Evolutionary conservation across 92 coral and sea anemone species (phyloP), one percentile per base, ranked within the genome.

Genomic region (Phenganax stokvisi): DNA sequence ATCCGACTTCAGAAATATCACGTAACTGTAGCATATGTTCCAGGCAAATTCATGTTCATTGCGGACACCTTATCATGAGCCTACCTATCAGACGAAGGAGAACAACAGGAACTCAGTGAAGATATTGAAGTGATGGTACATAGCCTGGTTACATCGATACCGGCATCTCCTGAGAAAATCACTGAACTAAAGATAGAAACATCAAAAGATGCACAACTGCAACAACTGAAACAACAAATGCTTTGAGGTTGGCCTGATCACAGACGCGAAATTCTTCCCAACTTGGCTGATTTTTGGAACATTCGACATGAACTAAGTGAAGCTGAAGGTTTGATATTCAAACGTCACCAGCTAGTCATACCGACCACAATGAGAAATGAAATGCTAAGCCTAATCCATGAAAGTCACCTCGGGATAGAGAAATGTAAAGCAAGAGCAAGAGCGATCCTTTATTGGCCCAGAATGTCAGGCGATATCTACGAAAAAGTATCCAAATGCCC

Each of bases 41-140:
- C 89, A 3, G 89, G 87, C 7, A 86, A 86, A 54, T 76, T 64
- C 69, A 84, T 81, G 69, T 81, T 80, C 60, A 73, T 84, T 57
- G 88, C 75, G 8, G 88, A 89, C 80, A 87, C 92, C 17, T 80
- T 86, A 30, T 86, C 84, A 1, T 27, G 84, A 44, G 88, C 86
- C 12, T 68, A 29, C 63, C 57, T 79, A 29, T 51, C 72, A 6
- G 79, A 60, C 59, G 10, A 27, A 65, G 84, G 76, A 57, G 72
- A 83, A 51, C 85, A 81, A 55, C 86, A 74, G 60, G 76, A 84
- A 11, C 56, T 76, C 69, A 64, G 52, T 84, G 86, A 84, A 0
- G 86, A 76, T 12, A 84, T 84, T 31, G 82, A 54, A 16, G 71
- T 84, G n/a, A 67, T 77, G 65, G 86, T 76, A 9, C 83, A 63